Evolutionary conservation across 2,888 invertebrate genomes (phyloP).

Genomic region (Aleiodes testaceus): DNA sequence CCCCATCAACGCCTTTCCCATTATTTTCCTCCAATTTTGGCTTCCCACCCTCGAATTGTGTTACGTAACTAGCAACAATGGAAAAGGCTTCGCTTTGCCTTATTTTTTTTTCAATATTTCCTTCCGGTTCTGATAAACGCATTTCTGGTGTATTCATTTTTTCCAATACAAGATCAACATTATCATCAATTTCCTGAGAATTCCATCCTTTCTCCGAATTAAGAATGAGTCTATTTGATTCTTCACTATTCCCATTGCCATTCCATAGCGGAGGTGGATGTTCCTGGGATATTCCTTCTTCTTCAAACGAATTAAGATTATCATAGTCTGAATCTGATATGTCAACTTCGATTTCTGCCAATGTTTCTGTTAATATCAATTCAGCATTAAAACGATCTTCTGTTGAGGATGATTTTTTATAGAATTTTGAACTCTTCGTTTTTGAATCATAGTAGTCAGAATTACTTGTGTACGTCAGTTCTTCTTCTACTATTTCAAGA

Average conservation of each 20-base stretch:
- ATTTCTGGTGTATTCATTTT: not conserved
- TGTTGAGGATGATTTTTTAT: conserved; percentile 47
- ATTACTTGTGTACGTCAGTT: conserved; percentile 35
- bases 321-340: conserved; percentile 65
- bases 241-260: conserved; percentile 58
- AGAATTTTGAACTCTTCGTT: conserved; percentile 36
- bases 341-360: conserved; percentile 66
- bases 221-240: conserved; percentile 43
- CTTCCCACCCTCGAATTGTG: conserved; percentile 66
- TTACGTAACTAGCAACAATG: conserved; percentile 68
- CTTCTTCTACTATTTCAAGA: conserved; percentile 14
- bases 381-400: conserved; percentile 65
- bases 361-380: conserved; percentile 65
- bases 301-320: conserved; percentile 52
- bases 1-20: conserved; percentile 38
- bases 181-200: conserved; percentile 27
- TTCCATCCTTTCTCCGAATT: conserved; percentile 31
- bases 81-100: conserved; percentile 66
- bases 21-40: conserved; percentile 47
- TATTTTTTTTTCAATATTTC: conserved; percentile 48
- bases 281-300: conserved; percentile 32
- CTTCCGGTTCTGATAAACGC: conserved; percentile 44
- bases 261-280: conserved; percentile 38
- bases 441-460: conserved; percentile 37
- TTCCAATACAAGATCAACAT: not conserved